Evolutionary conservation across 2,113 vertebrate genomes (phyloP).

Genomic region (Paraplagusia blochii): DNA sequence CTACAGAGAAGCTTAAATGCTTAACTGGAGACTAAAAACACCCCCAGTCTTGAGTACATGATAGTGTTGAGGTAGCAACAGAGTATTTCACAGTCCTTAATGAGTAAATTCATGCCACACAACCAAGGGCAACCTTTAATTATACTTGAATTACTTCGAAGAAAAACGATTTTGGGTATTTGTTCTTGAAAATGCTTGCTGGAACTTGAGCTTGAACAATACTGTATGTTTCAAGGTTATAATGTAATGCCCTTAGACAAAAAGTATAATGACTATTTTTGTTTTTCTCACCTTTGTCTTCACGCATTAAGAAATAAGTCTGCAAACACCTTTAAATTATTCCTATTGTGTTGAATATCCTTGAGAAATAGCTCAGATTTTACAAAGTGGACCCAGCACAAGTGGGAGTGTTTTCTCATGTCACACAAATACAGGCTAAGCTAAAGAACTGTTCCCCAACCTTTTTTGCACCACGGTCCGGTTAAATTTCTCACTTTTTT

Average conservation of each 20-base stretch:
- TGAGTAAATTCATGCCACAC: not conserved
- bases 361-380: conserved; percentile 6
- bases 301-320: too few relatives aligned
- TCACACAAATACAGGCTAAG: conserved; percentile 3
- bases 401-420: conserved; percentile 1
- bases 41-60: conserved; percentile 4
- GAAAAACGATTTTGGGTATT: too few relatives aligned
- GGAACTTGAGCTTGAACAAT: too few relatives aligned
- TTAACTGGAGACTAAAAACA: conserved; percentile 25
- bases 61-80: not conserved
- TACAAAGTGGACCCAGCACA: not conserved
- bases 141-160: not conserved
- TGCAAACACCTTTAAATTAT: too few relatives aligned
- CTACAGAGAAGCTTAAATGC: conserved; percentile 21
- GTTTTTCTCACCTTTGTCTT: too few relatives aligned
- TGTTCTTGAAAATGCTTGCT: too few relatives aligned
- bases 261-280: too few relatives aligned
- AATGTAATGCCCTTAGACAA: too few relatives aligned
- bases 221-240: too few relatives aligned
- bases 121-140: not conserved
- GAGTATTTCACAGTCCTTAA: not conserved
- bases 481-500: too few relatives aligned
- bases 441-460: too few relatives aligned
- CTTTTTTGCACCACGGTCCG: too few relatives aligned
- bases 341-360: not conserved